Evolutionary conservation across 2,797 vertebrate species (phyloP), one percentile per base, ranked within the genome.

Genomic region (Ptychadena robeensis): DNA sequence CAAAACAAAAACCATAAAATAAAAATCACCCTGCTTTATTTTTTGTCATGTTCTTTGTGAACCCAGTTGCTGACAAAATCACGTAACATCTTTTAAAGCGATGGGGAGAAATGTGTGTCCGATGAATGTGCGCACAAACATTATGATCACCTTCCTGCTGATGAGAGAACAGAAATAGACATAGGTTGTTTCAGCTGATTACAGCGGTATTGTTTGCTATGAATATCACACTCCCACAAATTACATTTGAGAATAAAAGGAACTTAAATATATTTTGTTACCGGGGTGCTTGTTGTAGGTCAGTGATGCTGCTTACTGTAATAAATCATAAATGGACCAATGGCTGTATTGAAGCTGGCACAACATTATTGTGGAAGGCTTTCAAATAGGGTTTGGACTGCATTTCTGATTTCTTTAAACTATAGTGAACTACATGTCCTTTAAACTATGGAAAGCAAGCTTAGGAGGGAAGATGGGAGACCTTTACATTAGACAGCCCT

Each of bases 131-230:
- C 75, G 34, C 48, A 38, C 69, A 77, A 79, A 74, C 44, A 64
- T 68, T 31, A 59, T 85, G 53, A 81, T 76, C 37, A 80, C 83
- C 65, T 71, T 71, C 2, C 78, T 53, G 66, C 75, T 74, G 57
- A 30, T 18, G 53, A 40, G 59, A 68, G 64, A 80, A 75, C 31
- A 57, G 72, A 75, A 57, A 73, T 15, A 65, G 57, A 27, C n/a
- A 69, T 80, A 64, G 72, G 37, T 38, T 44, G 77, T 64, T 73
- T 81, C 9, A 5, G 27, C 64, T 70, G 72, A 73, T 76, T 70
- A 57, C 65, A 80, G 69, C 63, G 38, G 71, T 76, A 71, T 80
- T 61, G 44, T 38, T 14, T 40, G 22, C 44, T 66, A 69, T 74
- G 64, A 63, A 64, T 66, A 80, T 74, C 64, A 63, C 28, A 69